Percentiles rank a stretch among this genome's conserved stretches.
Conservation (phyloP, 2,888 invertebrate species). For the Marasmarcha lunaedactyla region DNA sequence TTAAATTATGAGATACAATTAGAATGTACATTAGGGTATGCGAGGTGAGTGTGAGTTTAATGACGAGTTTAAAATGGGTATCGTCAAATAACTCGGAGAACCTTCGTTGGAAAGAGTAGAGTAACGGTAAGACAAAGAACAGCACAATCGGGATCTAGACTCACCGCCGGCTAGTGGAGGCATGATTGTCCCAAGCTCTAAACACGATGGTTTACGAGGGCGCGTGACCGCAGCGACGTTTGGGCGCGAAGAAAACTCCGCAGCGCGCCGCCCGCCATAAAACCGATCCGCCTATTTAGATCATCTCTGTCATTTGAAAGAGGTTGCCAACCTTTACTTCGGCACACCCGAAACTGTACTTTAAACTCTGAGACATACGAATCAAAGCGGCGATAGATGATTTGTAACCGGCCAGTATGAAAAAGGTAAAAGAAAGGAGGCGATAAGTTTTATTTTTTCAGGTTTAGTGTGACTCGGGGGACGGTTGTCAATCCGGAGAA, state of each 20-base stretch:
- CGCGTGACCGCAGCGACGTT: neutral
- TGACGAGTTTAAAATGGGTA: too few species aligned
- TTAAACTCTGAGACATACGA: conserved; percentile 9
- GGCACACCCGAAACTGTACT: conserved; percentile 9
- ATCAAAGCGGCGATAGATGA: conserved; percentile 16
- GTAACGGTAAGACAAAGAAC: too few species aligned
- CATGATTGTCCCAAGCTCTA: too few species aligned
- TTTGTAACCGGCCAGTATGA: conserved; percentile 17
- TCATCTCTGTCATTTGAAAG: conserved; percentile 37
- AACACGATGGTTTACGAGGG: neutral
- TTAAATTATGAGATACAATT: too few species aligned
- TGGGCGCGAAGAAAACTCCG: conserved; percentile 12
- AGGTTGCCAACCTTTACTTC: conserved; percentile 2
- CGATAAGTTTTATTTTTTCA: conserved; percentile 48
- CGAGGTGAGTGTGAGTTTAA: too few species aligned
- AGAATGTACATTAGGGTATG: too few species aligned
- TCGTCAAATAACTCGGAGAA: too few species aligned
- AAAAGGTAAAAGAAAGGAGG: conserved; percentile 27
- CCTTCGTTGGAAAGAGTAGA: too few species aligned
- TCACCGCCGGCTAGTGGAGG: too few species aligned
- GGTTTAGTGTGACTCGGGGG: neutral
- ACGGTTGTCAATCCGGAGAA: neutral
- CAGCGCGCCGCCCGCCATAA: conserved; percentile 30
- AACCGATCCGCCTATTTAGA: conserved; percentile 51
- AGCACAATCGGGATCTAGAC: too few species aligned